These are phyloP conservation scores for Sciurus carolinensis DNA, from an alignment of 2,797 vertebrate genomes.

Conservation along the genomic window DNA sequence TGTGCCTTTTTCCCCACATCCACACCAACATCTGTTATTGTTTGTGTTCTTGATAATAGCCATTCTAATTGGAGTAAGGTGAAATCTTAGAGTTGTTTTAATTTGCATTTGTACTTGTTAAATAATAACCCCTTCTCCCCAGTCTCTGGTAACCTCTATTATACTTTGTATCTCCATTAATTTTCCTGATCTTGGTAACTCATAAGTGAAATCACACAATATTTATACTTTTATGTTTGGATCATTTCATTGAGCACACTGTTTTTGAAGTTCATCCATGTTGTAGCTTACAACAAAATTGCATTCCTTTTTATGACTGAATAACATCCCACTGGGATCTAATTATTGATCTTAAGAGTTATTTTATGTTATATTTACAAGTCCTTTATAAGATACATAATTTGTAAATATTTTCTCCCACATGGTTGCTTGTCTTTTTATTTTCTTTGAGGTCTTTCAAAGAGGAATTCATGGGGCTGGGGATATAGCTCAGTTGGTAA, in stretches of 20 bases:
- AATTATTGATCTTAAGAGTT: neutral
- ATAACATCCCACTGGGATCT: neutral
- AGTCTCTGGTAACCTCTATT: neutral
- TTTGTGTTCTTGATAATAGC: no score
- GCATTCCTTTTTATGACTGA: neutral
- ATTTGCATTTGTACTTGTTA: neutral
- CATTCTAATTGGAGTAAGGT: no score
- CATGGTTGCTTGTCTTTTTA: slow-evolving; percentile 2
- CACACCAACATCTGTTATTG: no score
- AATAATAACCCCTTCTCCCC: neutral
- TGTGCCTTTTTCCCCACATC: no score
- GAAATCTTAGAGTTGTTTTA: no score
- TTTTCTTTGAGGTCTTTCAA: slow-evolving; percentile 22
- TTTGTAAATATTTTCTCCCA: neutral
- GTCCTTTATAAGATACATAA: no score
- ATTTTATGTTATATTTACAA: neutral
- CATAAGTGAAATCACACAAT: neutral
- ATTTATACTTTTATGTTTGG: neutral
- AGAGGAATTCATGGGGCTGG: neutral
- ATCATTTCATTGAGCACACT: neutral
- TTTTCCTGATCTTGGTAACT: neutral
- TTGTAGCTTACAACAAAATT: neutral
- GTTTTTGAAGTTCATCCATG: neutral
- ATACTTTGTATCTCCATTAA: neutral
- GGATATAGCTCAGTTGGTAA: no score